Evolutionary conservation across 92 coral and sea anemone genomes (phyloP), one percentile per base, ranked within the genome.

Genomic region (Porites cylindrica): DNA sequence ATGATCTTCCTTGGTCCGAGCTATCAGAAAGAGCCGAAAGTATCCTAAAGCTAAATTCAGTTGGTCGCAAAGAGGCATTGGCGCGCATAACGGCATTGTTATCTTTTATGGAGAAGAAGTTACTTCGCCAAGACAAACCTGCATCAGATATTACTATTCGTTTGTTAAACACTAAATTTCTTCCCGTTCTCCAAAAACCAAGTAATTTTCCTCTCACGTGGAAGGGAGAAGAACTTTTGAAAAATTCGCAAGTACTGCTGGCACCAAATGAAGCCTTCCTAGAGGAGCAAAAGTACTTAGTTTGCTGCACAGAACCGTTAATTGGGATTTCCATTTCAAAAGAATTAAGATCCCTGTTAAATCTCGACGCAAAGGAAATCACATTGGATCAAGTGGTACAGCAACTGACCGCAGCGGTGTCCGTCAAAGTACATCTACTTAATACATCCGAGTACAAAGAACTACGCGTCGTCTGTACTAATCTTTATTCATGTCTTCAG

Each of bases 1-100:
- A 91, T 76, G 81, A 82, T 21, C 88, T 93, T 47, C 80, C 84
- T 8, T 95, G 96, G 98, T 47, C 88, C 8, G 95, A 93, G 53
- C 75, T 95, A 1, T 43, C 87, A 10, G 98, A 90, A 54, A 89
- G 96, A 72, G 94, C 96, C 4, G 82, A 61, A 59, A 91, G 95
- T 16, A 92, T 95, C 16, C 78, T 81, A 21, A 16, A 9, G 20
- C 69, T 88, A 65, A 66, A 60, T 32, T 7, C 21, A 6, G 70
- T 14, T 6, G 86, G 88, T 51, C 69, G 81, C 10, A 16, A 88
- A 23, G 51, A 52, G 38, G 85, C 96, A 19, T 56, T 93, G 1
- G 6, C 32, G 29, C 82, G 96, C 9, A 82, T 72, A 11, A 73
- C 38, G 80, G 82, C 58, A 38, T 21, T 93, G 19, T 2, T 93